phyloP scores from a whole-genome alignment of 2,113 vertebrate genomes.

The Anser cygnoides region DNA sequence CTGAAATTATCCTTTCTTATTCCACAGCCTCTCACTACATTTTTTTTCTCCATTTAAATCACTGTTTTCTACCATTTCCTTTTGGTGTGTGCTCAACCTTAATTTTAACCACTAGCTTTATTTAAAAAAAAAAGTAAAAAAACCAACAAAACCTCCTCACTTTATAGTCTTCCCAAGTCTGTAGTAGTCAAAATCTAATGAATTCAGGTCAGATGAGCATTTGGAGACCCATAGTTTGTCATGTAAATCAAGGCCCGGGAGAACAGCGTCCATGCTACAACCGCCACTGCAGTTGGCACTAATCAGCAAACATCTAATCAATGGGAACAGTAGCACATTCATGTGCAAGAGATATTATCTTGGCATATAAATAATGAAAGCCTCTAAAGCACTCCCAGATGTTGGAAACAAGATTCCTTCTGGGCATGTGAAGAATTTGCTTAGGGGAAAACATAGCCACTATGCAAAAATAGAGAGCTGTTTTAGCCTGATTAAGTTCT shows the following conservation, averaged over 20 bases:
- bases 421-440: slow-evolving; percentile 70
- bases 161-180: neutral
- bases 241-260: neutral
- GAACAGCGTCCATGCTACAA: neutral
- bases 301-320: slow-evolving; percentile 64
- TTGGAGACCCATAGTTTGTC: slow-evolving; percentile 20
- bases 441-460: slow-evolving; percentile 53
- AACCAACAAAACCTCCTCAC: neutral
- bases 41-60: neutral
- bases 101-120: neutral
- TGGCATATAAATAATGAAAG: slow-evolving; percentile 69
- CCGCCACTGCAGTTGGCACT: slow-evolving; percentile 49
- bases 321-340: slow-evolving; percentile 74
- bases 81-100: neutral
- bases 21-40: neutral
- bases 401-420: slow-evolving; percentile 70
- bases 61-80: neutral
- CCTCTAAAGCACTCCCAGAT: slow-evolving; percentile 72
- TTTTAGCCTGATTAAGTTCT: neutral
- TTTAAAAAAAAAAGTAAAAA: neutral
- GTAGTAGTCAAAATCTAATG: slow-evolving; percentile 9
- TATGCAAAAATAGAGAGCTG: slow-evolving; percentile 25
- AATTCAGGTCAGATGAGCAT: slow-evolving; percentile 8
- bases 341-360: slow-evolving; percentile 68
- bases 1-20: neutral